These are phyloP conservation scores for Microcebus lehilahytsara DNA, from an alignment of 2,113 vertebrate genomes.

Conservation along the genomic window DNA sequence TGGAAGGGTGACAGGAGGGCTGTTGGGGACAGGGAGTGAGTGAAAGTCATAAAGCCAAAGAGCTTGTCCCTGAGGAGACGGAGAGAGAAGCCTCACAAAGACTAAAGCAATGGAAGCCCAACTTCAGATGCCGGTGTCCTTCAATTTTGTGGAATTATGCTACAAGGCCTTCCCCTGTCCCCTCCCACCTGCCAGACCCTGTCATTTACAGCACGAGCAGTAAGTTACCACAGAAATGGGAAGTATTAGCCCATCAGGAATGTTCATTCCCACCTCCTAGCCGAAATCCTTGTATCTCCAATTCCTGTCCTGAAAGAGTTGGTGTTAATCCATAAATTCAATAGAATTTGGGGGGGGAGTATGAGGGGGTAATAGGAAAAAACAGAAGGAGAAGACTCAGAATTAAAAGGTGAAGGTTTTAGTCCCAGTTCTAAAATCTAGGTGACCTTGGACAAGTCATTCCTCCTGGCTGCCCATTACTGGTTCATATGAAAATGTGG, in stretches of 20 bases:
- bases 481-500: not conserved
- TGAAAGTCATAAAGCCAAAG: not conserved
- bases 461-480: not conserved
- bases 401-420: not conserved
- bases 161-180: not conserved
- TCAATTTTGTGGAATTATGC: not conserved
- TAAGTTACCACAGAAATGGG: too few species aligned
- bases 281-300: not conserved
- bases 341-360: not conserved
- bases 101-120: not conserved
- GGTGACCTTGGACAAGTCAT: not conserved
- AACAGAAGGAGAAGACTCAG: not conserved
- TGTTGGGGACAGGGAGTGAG: not conserved
- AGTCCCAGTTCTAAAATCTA: not conserved
- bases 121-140: accelerated
- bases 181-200: not conserved
- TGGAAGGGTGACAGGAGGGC: too few species aligned
- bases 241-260: not conserved
- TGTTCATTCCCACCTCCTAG: not conserved
- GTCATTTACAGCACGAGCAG: not conserved
- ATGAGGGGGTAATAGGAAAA: too few species aligned
- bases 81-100: not conserved
- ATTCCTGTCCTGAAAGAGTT: not conserved
- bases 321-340: not conserved
- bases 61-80: not conserved